Percentiles rank a stretch among this genome's conserved stretches.
phyloP scores from a whole-genome alignment of 2,113 vertebrate species.

The Promerops cafer region DNA sequence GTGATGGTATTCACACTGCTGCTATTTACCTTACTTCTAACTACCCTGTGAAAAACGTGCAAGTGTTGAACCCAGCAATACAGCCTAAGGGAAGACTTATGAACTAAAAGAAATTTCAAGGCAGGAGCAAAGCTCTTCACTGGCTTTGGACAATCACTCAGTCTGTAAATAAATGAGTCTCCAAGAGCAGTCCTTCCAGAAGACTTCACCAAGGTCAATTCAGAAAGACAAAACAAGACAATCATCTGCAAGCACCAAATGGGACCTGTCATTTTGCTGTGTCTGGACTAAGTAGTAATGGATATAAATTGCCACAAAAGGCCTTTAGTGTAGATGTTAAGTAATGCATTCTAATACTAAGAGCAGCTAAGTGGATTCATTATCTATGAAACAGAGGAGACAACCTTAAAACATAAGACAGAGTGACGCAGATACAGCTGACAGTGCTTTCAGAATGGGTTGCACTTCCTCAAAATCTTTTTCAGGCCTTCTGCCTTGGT shows the following conservation, averaged over 20 bases:
- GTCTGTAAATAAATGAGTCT: background rate
- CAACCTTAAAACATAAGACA: background rate
- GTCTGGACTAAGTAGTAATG: background rate
- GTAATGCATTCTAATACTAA: background rate
- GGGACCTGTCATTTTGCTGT: background rate
- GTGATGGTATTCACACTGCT: background rate
- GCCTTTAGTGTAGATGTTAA: background rate
- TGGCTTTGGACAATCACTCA: background rate
- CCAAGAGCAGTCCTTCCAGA: background rate
- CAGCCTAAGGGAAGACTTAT: background rate
- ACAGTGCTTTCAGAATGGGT: background rate
- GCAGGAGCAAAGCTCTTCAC: background rate
- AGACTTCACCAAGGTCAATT: background rate
- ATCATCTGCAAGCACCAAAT: background rate
- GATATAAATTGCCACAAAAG: background rate
- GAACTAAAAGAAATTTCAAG: background rate
- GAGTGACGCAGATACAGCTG: background rate
- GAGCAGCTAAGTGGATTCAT: background rate
- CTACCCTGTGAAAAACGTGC: background rate
- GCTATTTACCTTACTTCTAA: background rate
- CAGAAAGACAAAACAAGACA: background rate
- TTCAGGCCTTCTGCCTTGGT: background rate
- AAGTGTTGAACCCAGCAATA: background rate
- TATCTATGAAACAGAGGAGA: background rate
- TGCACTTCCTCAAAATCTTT: background rate